phyloP scores from a whole-genome alignment of 2,113 vertebrate genomes.

The Elephas maximus region DNA sequence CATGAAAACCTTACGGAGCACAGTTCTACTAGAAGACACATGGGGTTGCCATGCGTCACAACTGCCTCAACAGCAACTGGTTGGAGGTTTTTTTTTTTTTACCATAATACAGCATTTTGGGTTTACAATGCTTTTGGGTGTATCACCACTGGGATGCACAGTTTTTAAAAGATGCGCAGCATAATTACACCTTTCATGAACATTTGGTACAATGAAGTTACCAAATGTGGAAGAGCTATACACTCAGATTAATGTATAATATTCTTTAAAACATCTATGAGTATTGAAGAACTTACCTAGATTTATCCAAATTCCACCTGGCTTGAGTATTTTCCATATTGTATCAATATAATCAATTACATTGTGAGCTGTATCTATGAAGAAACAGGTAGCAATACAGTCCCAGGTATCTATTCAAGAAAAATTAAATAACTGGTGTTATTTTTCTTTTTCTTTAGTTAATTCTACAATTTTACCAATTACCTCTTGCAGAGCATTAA shows the following conservation, averaged over 20 bases:
- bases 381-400: slow-evolving; percentile 99
- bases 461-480: neutral
- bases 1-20: neutral
- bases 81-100: no score
- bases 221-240: neutral
- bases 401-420: slow-evolving; percentile 95
- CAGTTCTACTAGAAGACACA: neutral
- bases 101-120: neutral
- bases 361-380: slow-evolving; percentile 99
- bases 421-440: slow-evolving; percentile 76
- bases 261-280: slow-evolving; percentile 2
- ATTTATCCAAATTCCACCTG: slow-evolving; percentile 99
- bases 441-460: slow-evolving; percentile 49
- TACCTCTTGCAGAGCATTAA: slow-evolving; percentile 7
- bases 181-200: neutral
- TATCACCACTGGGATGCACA: neutral
- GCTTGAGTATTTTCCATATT: slow-evolving; percentile 99
- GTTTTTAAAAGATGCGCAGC: neutral
- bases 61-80: neutral
- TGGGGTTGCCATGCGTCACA: neutral
- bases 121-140: neutral
- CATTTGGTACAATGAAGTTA: neutral
- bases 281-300: slow-evolving; percentile 91
- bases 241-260: neutral
- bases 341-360: slow-evolving; percentile 98